Conservation (phyloP, 2,113 vertebrate genomes). For the Eidolon helvum region DNA sequence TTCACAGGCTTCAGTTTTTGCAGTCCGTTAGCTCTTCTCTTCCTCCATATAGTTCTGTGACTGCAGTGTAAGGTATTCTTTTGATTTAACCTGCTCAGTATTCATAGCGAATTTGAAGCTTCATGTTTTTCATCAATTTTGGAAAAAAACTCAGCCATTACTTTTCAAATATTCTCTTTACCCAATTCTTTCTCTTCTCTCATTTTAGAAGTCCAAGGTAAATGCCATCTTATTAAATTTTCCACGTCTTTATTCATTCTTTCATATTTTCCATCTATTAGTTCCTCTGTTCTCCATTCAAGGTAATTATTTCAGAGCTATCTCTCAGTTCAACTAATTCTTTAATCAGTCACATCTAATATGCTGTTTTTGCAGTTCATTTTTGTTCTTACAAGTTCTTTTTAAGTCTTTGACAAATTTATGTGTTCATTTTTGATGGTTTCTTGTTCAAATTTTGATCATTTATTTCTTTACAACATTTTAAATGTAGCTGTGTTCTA, state of each 20-base stretch:
- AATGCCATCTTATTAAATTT: background rate
- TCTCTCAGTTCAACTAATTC: background rate
- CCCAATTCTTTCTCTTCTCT: background rate
- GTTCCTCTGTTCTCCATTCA: background rate
- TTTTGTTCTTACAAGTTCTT: background rate
- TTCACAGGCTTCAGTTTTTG: background rate
- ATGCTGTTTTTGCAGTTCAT: background rate
- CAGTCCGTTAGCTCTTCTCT: background rate
- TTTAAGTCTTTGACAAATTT: background rate
- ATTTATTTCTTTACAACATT: constrained; percentile 1
- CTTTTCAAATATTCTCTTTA: background rate
- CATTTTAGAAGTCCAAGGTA: background rate
- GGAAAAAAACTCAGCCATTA: background rate
- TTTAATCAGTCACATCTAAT: background rate
- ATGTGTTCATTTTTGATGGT: background rate
- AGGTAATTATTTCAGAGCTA: background rate
- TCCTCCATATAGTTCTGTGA: background rate
- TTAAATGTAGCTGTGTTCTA: background rate
- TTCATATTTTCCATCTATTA: background rate
- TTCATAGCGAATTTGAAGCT: background rate
- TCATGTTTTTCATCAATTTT: background rate
- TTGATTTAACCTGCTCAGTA: background rate
- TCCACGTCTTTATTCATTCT: background rate
- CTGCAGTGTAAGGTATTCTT: background rate
- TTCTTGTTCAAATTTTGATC: background rate